Base-by-base conservation (phyloP, 1,140 invertebrate genomes). In the Drosophila ohnishii region DNA sequence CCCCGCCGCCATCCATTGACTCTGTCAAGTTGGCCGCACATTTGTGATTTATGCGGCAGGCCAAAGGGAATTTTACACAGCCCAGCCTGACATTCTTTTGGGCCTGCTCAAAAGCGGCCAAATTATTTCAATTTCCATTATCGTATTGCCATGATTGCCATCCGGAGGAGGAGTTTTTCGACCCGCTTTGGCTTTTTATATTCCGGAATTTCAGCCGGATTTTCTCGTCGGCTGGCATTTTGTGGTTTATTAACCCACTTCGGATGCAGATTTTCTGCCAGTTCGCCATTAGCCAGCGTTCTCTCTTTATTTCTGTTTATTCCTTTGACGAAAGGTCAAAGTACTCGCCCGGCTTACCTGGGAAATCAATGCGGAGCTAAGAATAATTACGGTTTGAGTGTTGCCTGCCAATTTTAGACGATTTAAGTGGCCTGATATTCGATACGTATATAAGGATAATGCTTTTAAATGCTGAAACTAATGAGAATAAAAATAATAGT, bases 101-200 rank as follows among this genome's bases (percentile, higher is more conserved):
- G 57, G 55, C 59, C 50, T 45, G 66, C 75, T 78, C 66, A 74
- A 83, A 83, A 87, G 80, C 77, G 80, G 84, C 80, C 80, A 88
- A 87, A 87, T 87, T 87, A 87, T 87, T 88, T 87, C 84, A 87
- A 88, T 87, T 87, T 80, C 84, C 78, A 87, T 87, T 87, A 87
- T 87, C 80, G 84, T 82, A 88, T 88, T 87, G 85, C 75, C 66
- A 53, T 74, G 78, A 86, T 86, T 86, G 82, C 66, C 63, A 62
- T 47, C 40, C 44, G 44, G 25, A 25, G 69, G 48, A 16, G 50
- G 50, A 25, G 44, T 9, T 47, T 57, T 60, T 39, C 22, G 60
- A 71, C 65, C 16, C 40, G 51, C 42, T 66, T 66, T 60, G 16
- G 35, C 48, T 58, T 66, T 85, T 75, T 80, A 74, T 75, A 78